phyloP scores from a whole-genome alignment of 1,140 invertebrate genomes.

The Dreissena polymorpha region DNA sequence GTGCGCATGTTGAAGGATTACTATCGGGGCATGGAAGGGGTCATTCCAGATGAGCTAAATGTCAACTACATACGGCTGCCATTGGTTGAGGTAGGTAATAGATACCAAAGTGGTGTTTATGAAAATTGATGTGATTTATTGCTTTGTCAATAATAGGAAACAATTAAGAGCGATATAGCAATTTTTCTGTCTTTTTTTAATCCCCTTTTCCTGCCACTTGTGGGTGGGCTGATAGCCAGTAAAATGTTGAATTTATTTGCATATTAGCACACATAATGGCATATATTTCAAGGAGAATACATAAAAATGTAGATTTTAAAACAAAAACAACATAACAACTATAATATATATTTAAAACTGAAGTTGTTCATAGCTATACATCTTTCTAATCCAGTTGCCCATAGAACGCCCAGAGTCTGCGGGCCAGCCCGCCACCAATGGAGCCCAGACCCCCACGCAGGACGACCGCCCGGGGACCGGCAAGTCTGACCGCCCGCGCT shows the following conservation, averaged over 20 bases:
- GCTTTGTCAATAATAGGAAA: not conserved
- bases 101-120: not conserved
- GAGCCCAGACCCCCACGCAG: constrained; percentile 45
- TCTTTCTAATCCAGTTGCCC: constrained; percentile 59
- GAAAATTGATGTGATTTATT: not conserved
- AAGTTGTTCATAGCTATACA: too few relatives aligned
- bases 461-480: constrained; percentile 57
- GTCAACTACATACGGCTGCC: constrained; percentile 76
- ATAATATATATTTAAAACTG: too few relatives aligned
- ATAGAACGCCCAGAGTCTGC: constrained; percentile 69
- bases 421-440: constrained; percentile 61
- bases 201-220: too few relatives aligned
- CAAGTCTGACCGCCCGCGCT: constrained; percentile 59
- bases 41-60: constrained; percentile 76
- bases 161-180: too few relatives aligned
- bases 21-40: constrained; percentile 78
- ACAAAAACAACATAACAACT: too few relatives aligned
- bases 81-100: constrained; percentile 74
- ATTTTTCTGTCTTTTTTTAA: too few relatives aligned
- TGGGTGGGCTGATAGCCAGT: too few relatives aligned
- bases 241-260: too few relatives aligned
- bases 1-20: constrained; percentile 78
- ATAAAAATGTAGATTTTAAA: too few relatives aligned
- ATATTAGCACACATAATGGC: too few relatives aligned
- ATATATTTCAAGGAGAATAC: too few relatives aligned